Percentiles rank a stretch among this genome's conserved stretches.
Evolutionary conservation across 2,113 vertebrate species (phyloP).

Genomic region (Pluvianellus socialis): DNA sequence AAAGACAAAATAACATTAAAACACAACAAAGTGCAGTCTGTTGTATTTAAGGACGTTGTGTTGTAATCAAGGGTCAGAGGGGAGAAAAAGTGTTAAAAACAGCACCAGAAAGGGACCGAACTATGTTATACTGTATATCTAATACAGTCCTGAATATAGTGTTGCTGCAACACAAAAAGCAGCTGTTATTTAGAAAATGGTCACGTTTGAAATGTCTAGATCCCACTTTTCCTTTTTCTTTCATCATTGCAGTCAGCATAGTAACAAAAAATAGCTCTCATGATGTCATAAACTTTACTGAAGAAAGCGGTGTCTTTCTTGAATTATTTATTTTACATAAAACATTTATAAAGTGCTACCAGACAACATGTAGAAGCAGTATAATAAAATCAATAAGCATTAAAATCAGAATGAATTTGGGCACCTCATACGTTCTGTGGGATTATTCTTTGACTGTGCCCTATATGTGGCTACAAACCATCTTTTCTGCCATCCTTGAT

Average conservation of each 20-base stretch:
- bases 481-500: neutral
- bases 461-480: neutral
- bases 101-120: neutral
- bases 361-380: conserved; percentile 8
- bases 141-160: neutral
- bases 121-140: neutral
- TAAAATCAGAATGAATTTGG: conserved; percentile 33
- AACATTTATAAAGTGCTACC: conserved; percentile 55
- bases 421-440: neutral
- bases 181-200: conserved; percentile 20
- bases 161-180: neutral
- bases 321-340: conserved; percentile 63
- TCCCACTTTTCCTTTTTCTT: conserved; percentile 28
- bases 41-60: neutral
- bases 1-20: neutral
- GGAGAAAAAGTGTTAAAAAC: neutral
- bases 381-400: conserved; percentile 52
- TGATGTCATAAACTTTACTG: conserved; percentile 59
- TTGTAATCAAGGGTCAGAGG: neutral
- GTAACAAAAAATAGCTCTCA: conserved; percentile 31
- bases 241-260: conserved; percentile 20
- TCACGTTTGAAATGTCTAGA: conserved; percentile 24
- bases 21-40: neutral
- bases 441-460: neutral
- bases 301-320: conserved; percentile 39